Evolutionary conservation across 2,113 vertebrate species (phyloP).

Genomic region (Platysternon megacephalum): DNA sequence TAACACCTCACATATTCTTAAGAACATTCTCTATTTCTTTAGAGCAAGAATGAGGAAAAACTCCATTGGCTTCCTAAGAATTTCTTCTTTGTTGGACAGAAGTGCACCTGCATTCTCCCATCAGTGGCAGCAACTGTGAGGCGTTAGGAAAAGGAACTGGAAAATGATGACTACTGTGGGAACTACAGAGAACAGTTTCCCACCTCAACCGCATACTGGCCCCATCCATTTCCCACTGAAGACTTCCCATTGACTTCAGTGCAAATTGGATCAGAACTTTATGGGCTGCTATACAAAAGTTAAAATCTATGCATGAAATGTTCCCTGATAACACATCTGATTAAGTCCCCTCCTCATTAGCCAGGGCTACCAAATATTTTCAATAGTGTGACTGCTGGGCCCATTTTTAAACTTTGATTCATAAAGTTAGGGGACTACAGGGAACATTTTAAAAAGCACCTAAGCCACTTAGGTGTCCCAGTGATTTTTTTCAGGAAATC

Average conservation of each 20-base stretch:
- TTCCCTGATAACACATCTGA: neutral
- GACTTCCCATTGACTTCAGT: neutral
- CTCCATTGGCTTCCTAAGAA: neutral
- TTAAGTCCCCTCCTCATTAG: neutral
- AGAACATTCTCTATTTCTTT: neutral
- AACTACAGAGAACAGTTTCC: neutral
- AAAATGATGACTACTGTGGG: neutral
- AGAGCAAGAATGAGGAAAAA: neutral
- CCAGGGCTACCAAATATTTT: neutral
- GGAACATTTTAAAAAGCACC: neutral
- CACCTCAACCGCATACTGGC: fast-evolving
- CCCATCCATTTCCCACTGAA: neutral
- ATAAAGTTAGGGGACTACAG: neutral
- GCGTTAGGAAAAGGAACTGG: neutral
- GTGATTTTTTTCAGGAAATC: neutral
- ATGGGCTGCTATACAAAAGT: neutral
- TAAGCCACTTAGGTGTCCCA: neutral
- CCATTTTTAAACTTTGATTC: neutral
- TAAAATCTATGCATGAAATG: neutral
- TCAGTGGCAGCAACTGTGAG: neutral
- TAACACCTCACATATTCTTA: neutral
- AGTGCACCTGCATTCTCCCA: neutral
- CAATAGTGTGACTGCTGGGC: neutral
- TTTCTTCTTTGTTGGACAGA: neutral
- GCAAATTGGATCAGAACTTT: neutral